Base-by-base conservation (phyloP, 2,888 invertebrate genomes). In the Itoplectis maculator region DNA sequence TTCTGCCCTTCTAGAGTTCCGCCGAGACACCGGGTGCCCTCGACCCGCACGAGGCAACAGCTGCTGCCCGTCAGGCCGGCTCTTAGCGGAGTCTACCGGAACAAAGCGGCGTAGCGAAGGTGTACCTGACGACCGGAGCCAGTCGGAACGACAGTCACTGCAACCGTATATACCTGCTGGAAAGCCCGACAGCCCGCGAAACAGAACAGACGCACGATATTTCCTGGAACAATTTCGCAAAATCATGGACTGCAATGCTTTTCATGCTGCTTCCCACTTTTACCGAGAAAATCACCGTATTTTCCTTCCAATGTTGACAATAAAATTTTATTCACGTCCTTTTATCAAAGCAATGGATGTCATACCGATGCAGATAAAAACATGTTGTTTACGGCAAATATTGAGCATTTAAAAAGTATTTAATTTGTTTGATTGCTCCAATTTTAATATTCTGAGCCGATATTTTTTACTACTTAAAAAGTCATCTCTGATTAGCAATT, bases 1-100 rank as follows among this genome's bases (percentile, higher is more conserved):
- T 37, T 54, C 2, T 49, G 42, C 45, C 54, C 49, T 63, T 7
- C 7, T 4, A 6, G 65, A 65, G 42, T 49, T 42, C 23, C 66
- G 54, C 42, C 74, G 72, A 61, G 75, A 66, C 49, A 59, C n/a
- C 42, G 54, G 47, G 70, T 35, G 61, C 40, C 75, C 75, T 72
- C 82, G 79, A 75, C 72, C 59, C 47, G 72, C 15, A 65, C 74
- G 56, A 59, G 75, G 54, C 72, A 82, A 72, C 82, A 82, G 79
- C 75, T 82, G 82, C 82, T 59, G 75, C 75, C 59, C 59, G 70
- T 75, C 61, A 61, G 75, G 74, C 54, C 20, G 18, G 18, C 42
- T 56, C 54, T 45, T 61, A 37, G 49, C 40, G 42, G 65, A 61
- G 75, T 56, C 45, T 49, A 61, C 70, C 65, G 82, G 72, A 82